phyloP scores from a whole-genome alignment of 2,888 invertebrate species.

The Cosmia pyralina region DNA sequence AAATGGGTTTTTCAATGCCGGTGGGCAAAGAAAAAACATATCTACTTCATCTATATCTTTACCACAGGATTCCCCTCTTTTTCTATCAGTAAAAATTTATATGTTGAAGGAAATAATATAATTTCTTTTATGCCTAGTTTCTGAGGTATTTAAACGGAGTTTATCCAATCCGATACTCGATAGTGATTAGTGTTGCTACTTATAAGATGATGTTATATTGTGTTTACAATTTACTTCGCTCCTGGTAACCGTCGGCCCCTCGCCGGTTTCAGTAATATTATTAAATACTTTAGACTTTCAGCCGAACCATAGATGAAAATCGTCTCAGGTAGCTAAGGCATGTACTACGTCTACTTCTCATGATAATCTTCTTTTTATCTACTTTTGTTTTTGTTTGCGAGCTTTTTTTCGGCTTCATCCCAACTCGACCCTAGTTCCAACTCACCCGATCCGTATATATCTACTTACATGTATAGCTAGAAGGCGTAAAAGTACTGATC shows the following conservation, averaged over 20 bases:
- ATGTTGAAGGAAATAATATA: conserved; percentile 12
- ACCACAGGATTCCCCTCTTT: conserved; percentile 6
- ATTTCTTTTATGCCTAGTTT: conserved; percentile 4
- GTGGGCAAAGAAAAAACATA: conserved; percentile 7
- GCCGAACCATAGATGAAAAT: too few species aligned
- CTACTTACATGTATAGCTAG: too few species aligned
- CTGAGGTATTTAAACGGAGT: too few species aligned
- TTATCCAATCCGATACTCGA: too few species aligned
- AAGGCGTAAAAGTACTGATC: too few species aligned
- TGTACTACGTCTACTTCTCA: too few species aligned
- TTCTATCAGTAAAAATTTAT: conserved; percentile 3
- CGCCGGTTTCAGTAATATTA: conserved; percentile 6
- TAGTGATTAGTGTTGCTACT: not conserved
- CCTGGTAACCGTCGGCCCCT: conserved; percentile 7
- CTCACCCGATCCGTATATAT: too few species aligned
- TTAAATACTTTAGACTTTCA: conserved; percentile 16
- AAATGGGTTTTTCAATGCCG: conserved; percentile 19
- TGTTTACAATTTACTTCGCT: conserved; percentile 14
- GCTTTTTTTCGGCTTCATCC: too few species aligned
- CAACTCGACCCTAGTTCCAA: too few species aligned
- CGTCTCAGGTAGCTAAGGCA: too few species aligned
- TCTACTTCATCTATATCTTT: not conserved
- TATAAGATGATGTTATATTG: conserved; percentile 2
- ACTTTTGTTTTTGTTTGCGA: too few species aligned
- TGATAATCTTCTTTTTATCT: too few species aligned